A percentile compares a stretch with the other conserved stretches of the same genome.
phyloP scores from a whole-genome alignment of 2,888 invertebrate species.

The Candidula unifasciata region DNA sequence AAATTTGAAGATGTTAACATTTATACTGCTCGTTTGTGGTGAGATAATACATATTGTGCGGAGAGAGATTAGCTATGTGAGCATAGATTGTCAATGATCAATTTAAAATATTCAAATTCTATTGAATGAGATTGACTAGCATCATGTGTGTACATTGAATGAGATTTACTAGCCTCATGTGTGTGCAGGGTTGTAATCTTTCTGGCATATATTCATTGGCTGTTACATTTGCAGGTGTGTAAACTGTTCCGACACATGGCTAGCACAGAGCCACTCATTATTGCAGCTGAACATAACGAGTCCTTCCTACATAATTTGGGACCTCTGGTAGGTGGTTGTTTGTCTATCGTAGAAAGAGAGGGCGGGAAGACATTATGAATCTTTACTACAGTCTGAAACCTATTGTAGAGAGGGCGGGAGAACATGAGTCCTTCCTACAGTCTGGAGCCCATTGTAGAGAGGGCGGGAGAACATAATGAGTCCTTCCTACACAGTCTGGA shows the following conservation, averaged over 20 bases:
- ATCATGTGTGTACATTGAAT: too few species aligned
- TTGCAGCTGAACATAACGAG: slow-evolving; percentile 96
- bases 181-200: too few species aligned
- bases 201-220: too few species aligned
- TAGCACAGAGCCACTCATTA: slow-evolving; percentile 94
- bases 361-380: too few species aligned
- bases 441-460: neutral
- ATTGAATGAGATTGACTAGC: too few species aligned
- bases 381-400: neutral
- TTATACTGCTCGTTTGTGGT: too few species aligned
- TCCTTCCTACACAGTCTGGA: slow-evolving; percentile 96
- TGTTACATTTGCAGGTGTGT: slow-evolving; percentile 85
- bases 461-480: slow-evolving; percentile 96
- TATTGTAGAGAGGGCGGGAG: neutral
- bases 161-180: too few species aligned
- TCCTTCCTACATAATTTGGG: slow-evolving; percentile 96
- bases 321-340: slow-evolving; percentile 84
- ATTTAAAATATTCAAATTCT: too few species aligned
- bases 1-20: too few species aligned
- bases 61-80: too few species aligned
- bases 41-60: too few species aligned
- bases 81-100: too few species aligned
- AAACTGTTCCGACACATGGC: slow-evolving; percentile 97
- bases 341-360: neutral
- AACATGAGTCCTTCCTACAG: neutral